Conservation (phyloP, 2,797 vertebrate species). For the Coluber constrictor region DNA sequence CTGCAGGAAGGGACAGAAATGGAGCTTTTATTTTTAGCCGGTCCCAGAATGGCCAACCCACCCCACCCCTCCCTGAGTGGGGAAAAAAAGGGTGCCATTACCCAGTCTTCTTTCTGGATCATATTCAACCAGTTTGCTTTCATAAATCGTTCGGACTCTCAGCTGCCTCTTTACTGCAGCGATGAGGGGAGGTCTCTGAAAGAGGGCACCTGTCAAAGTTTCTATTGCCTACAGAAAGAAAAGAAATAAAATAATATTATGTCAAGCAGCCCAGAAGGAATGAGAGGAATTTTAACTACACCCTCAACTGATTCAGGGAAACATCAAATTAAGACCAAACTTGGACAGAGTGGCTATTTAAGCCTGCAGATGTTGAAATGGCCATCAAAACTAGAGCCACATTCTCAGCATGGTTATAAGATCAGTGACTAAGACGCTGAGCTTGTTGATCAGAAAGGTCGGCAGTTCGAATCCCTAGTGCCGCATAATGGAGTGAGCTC, state of each 20-base stretch:
- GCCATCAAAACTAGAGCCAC: not conserved
- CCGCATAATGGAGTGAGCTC: too few relatives aligned
- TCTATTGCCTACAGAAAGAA: constrained; percentile 79
- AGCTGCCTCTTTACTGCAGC: constrained; percentile 94
- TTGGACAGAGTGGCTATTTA: not conserved
- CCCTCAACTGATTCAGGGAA: not conserved
- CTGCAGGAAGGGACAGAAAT: not conserved
- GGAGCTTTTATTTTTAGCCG: not conserved
- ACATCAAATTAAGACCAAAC: too few relatives aligned
- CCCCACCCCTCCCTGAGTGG: too few relatives aligned
- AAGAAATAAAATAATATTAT: not conserved
- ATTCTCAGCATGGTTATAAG: not conserved
- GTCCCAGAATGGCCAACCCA: not conserved
- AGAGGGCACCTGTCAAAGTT: constrained; percentile 89
- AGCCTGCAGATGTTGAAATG: not conserved
- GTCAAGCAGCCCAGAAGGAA: not conserved
- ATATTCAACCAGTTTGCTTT: constrained; percentile 94
- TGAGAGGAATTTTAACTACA: not conserved
- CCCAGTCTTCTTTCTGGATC: constrained; percentile 89
- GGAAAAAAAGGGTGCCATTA: constrained; percentile 50
- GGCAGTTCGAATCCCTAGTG: too few relatives aligned
- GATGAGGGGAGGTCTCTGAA: constrained; percentile 93
- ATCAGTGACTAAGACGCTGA: too few relatives aligned
- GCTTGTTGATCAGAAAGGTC: too few relatives aligned
- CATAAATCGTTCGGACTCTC: constrained; percentile 92